These are phyloP conservation scores for Trachythela sp. DNA, from an alignment of 64 coral and sea anemone genomes.

Conservation along the genomic window DNA sequence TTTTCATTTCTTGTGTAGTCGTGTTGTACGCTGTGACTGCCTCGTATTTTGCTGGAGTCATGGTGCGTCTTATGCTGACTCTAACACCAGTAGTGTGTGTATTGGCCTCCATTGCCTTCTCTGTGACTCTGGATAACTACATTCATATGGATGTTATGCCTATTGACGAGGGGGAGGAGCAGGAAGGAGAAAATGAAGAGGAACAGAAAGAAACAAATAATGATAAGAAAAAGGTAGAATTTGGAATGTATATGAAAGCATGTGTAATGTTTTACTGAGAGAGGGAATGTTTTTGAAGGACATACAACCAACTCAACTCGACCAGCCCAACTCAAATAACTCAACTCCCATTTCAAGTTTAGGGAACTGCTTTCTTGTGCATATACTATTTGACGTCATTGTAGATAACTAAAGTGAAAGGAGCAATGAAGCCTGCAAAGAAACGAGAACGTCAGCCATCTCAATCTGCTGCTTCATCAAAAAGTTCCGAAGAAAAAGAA, in stretches of 20 bases:
- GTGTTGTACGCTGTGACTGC: slow-evolving; percentile 89
- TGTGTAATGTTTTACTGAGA: too few relatives aligned
- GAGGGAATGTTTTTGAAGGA: too few relatives aligned
- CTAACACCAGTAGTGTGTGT: slow-evolving; percentile 93
- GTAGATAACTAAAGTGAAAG: neutral
- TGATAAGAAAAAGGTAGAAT: slow-evolving; percentile 61
- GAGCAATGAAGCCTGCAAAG: neutral
- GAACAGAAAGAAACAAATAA: slow-evolving; percentile 42
- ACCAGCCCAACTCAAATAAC: too few relatives aligned
- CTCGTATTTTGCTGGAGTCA: slow-evolving; percentile 97
- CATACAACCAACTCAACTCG: too few relatives aligned
- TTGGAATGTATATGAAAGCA: slow-evolving; percentile 53
- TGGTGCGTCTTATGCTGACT: slow-evolving; percentile 99
- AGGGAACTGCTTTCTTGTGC: too few relatives aligned
- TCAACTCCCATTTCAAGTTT: too few relatives aligned
- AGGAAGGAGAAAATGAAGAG: slow-evolving; percentile 29
- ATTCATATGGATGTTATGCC: slow-evolving; percentile 61
- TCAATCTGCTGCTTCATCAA: neutral
- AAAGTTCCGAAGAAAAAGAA: neutral
- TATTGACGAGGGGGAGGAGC: slow-evolving; percentile 23
- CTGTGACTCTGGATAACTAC: slow-evolving; percentile 94
- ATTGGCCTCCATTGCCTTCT: slow-evolving; percentile 82
- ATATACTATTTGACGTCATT: slow-evolving; percentile 45
- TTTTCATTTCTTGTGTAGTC: slow-evolving; percentile 39
- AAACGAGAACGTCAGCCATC: neutral